Percentiles rank a stretch among this genome's conserved stretches.
Conservation (phyloP, 2,113 vertebrate species). For the Ailuropoda melanoleuca region DNA sequence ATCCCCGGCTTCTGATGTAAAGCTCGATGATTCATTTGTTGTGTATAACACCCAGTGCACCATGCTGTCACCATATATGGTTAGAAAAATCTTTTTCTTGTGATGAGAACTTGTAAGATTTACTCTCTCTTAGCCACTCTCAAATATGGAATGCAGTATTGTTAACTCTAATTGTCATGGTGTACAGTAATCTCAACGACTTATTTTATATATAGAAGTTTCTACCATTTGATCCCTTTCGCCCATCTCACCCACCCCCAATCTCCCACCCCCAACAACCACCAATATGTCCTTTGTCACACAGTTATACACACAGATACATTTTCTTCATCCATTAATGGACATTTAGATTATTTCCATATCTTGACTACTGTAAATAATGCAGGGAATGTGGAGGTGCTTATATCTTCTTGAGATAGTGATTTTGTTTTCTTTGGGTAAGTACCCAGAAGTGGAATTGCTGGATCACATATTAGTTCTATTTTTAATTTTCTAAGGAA, state of each 20-base stretch:
- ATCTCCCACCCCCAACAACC: neutral
- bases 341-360: neutral
- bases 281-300: neutral
- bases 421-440: neutral
- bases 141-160: neutral
- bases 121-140: neutral
- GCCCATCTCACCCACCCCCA: neutral
- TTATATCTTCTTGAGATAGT: neutral
- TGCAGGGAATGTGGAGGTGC: neutral
- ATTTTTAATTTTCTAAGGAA: neutral
- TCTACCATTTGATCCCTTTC: neutral
- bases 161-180: neutral
- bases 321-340: neutral
- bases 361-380: neutral
- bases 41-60: too few species aligned
- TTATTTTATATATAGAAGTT: constrained; percentile 1
- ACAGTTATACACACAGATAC: neutral
- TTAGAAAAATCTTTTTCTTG: neutral
- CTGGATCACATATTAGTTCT: neutral
- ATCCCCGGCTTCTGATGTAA: too few species aligned
- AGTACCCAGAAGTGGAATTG: neutral
- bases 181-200: neutral
- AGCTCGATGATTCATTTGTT: too few species aligned
- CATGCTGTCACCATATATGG: neutral
- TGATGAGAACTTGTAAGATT: neutral